A percentile compares a stretch with the other conserved stretches of the same genome.
Evolutionary conservation across 2,888 invertebrate species (phyloP).

Genomic region (Lordiphosa andalusiaca): DNA sequence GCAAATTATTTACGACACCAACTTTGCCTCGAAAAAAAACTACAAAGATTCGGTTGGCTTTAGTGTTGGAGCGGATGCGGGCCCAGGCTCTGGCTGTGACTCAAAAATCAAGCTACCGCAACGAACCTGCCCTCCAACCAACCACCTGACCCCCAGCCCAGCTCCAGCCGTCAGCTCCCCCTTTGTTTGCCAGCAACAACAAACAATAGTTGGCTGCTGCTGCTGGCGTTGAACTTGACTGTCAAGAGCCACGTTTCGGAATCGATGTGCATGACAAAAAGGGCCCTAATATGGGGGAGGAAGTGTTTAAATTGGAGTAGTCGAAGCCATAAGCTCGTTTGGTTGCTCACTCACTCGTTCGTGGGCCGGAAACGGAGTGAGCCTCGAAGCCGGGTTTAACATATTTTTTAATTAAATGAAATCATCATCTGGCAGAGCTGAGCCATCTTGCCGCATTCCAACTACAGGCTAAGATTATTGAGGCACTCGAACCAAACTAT

Average conservation of each 20-base stretch:
- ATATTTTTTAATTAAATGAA: slow-evolving; percentile 56
- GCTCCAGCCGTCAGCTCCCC: background rate
- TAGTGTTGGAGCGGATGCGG: slow-evolving; percentile 57
- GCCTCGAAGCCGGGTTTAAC: slow-evolving; percentile 35
- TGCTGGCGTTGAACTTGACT: slow-evolving; percentile 74
- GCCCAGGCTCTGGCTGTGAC: slow-evolving; percentile 54
- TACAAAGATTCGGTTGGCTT: background rate
- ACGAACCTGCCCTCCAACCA: slow-evolving; percentile 39
- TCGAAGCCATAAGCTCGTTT: slow-evolving; percentile 53
- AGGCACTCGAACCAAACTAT: no score
- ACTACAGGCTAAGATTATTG: background rate
- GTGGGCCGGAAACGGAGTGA: slow-evolving; percentile 62
- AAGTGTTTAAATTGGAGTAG: slow-evolving; percentile 69
- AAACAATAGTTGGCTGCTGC: slow-evolving; percentile 52
- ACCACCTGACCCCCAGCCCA: background rate
- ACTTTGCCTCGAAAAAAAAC: slow-evolving; percentile 29
- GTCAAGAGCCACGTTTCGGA: slow-evolving; percentile 56
- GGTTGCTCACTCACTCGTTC: slow-evolving; percentile 47
- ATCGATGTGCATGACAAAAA: slow-evolving; percentile 72
- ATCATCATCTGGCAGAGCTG: slow-evolving; percentile 4
- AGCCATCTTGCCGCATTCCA: slow-evolving; percentile 8
- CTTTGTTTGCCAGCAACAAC: slow-evolving; percentile 45
- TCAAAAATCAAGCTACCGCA: slow-evolving; percentile 74
- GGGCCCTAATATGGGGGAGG: slow-evolving; percentile 69
- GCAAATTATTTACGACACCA: slow-evolving; percentile 53